Evolutionary conservation across 2,888 invertebrate genomes (phyloP), one percentile per base, ranked within the genome.

Genomic region (Calameuta filiformis): DNA sequence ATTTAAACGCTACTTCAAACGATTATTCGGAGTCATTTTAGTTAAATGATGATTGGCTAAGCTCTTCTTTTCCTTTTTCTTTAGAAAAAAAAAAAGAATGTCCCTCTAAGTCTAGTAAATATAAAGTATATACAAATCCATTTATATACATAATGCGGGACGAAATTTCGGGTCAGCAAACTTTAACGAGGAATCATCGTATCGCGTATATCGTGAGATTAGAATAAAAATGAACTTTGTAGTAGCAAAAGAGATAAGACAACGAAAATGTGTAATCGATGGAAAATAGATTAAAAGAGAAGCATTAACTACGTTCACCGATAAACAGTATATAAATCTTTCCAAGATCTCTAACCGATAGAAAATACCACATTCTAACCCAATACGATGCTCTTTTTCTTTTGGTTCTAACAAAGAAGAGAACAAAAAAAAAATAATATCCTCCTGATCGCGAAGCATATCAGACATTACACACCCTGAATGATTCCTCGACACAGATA

Each of bases 361-460:
- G 79, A 76, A 71, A 85, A 78, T 56, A 81, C 80, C 73, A 83
- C 75, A 76, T 85, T 81, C 84, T 84, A 85, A 84, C 83, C 73
- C 83, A 79, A 78, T 76, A 83, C 82, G 80, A 77, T 81, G 81
- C 75, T 79, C 73, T 75, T 77, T 84, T 23, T 56, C 23, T 23
- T 2, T 56, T 56, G 56, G 56, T 56, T 81, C 81, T 83, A 79
- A 83, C 78, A 77, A 82, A 81, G n/a, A 81, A 79, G 79, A 80
- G 79, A 82, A 83, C 81, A 23, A 2, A 56, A 56, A 23, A 40
- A 40, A 6, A 56, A 56, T 1, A 56, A 56, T 23, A 23, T 56
- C 56, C 56, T 56, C 2, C 56, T 56, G 23, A 56, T 56, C 56
- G 23, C 9, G 23, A 56, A 23, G 56, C 9, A 56, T 23, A 9